These are phyloP conservation scores for Rhineura floridana DNA, from an alignment of 2,113 vertebrate genomes.

Conservation along the genomic window DNA sequence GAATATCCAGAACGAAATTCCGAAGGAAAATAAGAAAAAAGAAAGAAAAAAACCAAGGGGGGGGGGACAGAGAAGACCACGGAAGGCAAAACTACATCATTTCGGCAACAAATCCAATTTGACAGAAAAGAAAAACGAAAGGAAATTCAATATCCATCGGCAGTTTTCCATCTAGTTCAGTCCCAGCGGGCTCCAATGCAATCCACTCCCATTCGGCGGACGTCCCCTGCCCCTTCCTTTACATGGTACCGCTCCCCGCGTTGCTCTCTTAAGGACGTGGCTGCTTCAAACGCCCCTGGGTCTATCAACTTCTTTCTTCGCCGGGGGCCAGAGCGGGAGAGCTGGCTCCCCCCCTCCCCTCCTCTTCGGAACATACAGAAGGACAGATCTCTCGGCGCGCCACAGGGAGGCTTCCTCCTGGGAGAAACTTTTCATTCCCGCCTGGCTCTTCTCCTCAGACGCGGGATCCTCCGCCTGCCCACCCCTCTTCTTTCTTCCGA, in stretches of 20 bases:
- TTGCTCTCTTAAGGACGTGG: conserved; percentile 67
- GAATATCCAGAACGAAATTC: conserved; percentile 75
- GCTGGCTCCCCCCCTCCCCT: background rate
- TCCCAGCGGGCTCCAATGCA: conserved; percentile 78
- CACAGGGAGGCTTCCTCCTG: conserved; percentile 66
- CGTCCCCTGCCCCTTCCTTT: conserved; percentile 45
- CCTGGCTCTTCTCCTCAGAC: conserved; percentile 66
- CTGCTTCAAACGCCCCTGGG: conserved; percentile 64
- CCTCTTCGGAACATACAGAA: background rate
- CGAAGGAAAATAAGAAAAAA: background rate
- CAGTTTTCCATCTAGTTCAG: conserved; percentile 83
- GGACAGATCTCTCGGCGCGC: conserved; percentile 40
- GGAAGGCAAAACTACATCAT: conserved; percentile 63
- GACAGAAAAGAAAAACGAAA: conserved; percentile 67
- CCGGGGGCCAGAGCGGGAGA: background rate
- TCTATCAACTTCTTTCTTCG: conserved; percentile 54
- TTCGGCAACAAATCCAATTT: conserved; percentile 66
- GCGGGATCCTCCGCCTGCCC: background rate
- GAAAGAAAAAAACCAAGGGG: background rate
- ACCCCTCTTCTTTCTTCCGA: conserved; percentile 42
- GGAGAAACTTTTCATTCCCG: conserved; percentile 78
- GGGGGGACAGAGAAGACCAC: background rate
- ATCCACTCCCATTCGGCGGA: conserved; percentile 52
- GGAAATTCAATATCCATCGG: conserved; percentile 80
- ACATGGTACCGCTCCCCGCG: conserved; percentile 48